Conservation (phyloP, 53 echinoderm and acorn worm genomes). For the Antedon mediterranea region DNA sequence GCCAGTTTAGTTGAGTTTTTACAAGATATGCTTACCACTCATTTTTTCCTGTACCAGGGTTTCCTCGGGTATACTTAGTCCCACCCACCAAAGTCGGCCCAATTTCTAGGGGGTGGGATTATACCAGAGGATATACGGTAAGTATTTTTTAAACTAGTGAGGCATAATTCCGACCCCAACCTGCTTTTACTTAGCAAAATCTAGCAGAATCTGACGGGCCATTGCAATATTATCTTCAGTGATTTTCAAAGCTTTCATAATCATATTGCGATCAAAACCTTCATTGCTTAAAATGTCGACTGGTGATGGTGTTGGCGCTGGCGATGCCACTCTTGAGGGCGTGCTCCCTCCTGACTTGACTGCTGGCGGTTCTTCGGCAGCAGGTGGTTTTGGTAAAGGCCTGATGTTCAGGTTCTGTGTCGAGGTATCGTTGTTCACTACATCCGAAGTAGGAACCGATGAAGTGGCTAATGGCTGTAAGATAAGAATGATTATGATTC, state of each 20-base stretch:
- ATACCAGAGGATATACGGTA: no score
- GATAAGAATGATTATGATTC: no score
- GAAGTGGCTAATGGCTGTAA: not conserved
- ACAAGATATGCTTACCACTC: no score
- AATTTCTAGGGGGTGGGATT: no score
- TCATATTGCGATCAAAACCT: constrained; percentile 57
- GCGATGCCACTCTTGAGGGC: constrained; percentile 6
- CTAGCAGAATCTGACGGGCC: constrained; percentile 63
- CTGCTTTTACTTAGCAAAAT: constrained; percentile 26
- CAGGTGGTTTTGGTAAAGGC: constrained; percentile 10
- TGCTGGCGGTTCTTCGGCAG: constrained; percentile 5
- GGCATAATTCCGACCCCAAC: not conserved
- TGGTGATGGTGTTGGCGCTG: constrained; percentile 10
- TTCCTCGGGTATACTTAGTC: no score
- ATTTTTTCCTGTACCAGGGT: no score
- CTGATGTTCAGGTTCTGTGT: constrained; percentile 1
- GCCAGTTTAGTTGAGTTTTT: no score
- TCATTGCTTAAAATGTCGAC: constrained; percentile 44
- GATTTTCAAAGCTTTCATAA: constrained; percentile 74
- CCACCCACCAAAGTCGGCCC: no score
- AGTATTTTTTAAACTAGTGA: no score
- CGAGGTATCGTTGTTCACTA: not conserved
- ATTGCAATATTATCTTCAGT: constrained; percentile 66
- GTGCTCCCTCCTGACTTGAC: not conserved
- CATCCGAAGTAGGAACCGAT: not conserved